These are phyloP conservation scores for Drosophila grimshawi DNA, from an alignment of 1,140 invertebrate genomes.

Conservation along the genomic window DNA sequence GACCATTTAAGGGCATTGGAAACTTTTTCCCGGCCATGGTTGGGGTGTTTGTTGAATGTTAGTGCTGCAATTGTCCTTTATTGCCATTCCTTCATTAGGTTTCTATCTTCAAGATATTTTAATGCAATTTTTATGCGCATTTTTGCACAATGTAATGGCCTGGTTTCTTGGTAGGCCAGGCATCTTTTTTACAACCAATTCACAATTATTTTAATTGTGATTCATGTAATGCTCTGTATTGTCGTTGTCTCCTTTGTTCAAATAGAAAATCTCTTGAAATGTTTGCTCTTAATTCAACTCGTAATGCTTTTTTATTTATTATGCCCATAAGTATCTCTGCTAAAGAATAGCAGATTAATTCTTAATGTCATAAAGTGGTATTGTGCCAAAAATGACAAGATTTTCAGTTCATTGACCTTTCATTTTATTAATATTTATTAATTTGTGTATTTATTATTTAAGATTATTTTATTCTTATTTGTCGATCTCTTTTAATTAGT, in stretches of 20 bases:
- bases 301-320: neutral
- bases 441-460: too few species aligned
- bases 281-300: neutral
- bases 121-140: slow-evolving; percentile 76
- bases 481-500: too few species aligned
- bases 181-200: slow-evolving; percentile 9
- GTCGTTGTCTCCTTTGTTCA: slow-evolving; percentile 45
- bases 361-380: too few species aligned
- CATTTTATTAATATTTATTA: too few species aligned
- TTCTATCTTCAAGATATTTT: slow-evolving; percentile 60
- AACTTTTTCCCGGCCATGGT: slow-evolving; percentile 38
- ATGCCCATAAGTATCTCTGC: too few species aligned
- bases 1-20: slow-evolving; percentile 63
- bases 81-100: slow-evolving; percentile 70
- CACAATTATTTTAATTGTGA: slow-evolving; percentile 73
- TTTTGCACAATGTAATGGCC: slow-evolving; percentile 49
- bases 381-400: too few species aligned
- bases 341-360: too few species aligned
- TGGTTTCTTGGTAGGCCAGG: neutral
- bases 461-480: too few species aligned
- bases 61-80: slow-evolving; percentile 63
- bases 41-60: slow-evolving; percentile 8
- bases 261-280: slow-evolving; percentile 4
- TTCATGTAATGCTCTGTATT: slow-evolving; percentile 68
- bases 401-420: too few species aligned